A percentile compares a stretch with the other conserved stretches of the same genome.
Evolutionary conservation across 2,113 vertebrate genomes (phyloP).

Genomic region (Syrmaticus mikado): DNA sequence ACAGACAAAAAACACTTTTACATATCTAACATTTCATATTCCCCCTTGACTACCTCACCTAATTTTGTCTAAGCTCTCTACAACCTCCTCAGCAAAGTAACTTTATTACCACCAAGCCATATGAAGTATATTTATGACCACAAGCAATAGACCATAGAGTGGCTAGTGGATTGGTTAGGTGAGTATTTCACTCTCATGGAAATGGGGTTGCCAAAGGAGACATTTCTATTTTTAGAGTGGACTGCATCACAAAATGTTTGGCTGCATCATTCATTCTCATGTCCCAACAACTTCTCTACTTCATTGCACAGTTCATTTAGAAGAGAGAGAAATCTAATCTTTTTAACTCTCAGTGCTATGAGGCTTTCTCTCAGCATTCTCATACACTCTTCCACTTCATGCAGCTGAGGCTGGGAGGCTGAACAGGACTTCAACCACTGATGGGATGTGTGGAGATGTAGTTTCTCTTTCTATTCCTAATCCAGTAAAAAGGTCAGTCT

Average conservation of each 20-base stretch:
- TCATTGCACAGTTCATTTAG: not conserved
- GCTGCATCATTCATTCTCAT: not conserved
- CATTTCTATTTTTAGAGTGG: not conserved
- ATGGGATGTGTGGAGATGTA: not conserved
- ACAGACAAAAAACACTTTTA: not conserved
- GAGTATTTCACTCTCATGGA: not conserved
- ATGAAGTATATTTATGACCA: not conserved
- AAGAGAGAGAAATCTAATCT: not conserved
- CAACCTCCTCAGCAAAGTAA: not conserved
- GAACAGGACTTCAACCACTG: not conserved
- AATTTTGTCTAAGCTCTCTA: not conserved
- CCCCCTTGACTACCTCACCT: not conserved
- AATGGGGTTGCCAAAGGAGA: not conserved
- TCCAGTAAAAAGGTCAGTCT: not conserved
- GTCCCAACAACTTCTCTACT: not conserved
- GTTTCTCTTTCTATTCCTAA: not conserved
- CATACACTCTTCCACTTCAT: not conserved
- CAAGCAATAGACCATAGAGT: not conserved
- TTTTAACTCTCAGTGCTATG: not conserved
- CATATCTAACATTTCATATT: rapidly evolving
- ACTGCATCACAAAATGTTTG: not conserved
- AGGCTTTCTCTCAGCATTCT: not conserved
- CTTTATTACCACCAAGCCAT: not conserved
- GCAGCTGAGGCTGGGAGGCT: not conserved
- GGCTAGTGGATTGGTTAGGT: not conserved